Conservation (phyloP, 2,888 invertebrate species). For the Micropterix aruncella region DNA sequence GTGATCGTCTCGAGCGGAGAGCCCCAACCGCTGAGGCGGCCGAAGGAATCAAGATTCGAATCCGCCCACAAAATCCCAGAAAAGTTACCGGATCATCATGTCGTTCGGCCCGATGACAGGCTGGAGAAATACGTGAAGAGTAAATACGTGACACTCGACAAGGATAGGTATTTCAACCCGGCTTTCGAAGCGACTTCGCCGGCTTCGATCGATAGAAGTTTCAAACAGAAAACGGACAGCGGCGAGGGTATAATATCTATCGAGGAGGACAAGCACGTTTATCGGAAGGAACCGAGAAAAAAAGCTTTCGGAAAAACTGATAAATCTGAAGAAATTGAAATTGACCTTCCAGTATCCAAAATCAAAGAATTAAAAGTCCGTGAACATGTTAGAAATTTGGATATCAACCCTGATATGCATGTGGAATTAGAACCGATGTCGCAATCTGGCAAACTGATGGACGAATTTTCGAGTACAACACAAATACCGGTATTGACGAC, state of each 20-base stretch:
- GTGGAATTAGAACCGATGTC: slow-evolving; percentile 34
- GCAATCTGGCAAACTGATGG: slow-evolving; percentile 31
- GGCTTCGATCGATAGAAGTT: slow-evolving; percentile 5
- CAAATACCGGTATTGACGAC: slow-evolving; percentile 42
- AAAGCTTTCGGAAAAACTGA: slow-evolving; percentile 23
- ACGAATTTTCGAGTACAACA: slow-evolving; percentile 31
- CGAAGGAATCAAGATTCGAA: slow-evolving; percentile 39
- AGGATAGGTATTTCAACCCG: slow-evolving; percentile 6
- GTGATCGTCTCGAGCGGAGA: slow-evolving; percentile 45
- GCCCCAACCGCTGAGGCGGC: slow-evolving; percentile 25
- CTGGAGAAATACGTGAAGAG: slow-evolving; percentile 8
- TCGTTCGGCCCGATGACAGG: slow-evolving; percentile 11
- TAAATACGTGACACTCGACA: slow-evolving; percentile 7
- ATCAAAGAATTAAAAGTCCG: slow-evolving; percentile 32
- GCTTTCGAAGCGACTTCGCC: slow-evolving; percentile 5
- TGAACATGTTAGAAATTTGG: slow-evolving; percentile 34
- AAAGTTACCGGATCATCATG: slow-evolving; percentile 26
- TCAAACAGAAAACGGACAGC: slow-evolving; percentile 20
- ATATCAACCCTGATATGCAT: slow-evolving; percentile 30
- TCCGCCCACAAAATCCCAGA: slow-evolving; percentile 58
- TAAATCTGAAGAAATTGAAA: slow-evolving; percentile 20
- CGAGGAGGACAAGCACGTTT: slow-evolving; percentile 31
- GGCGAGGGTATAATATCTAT: slow-evolving; percentile 33
- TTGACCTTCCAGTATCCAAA: slow-evolving; percentile 34
- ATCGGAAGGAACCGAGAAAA: slow-evolving; percentile 26